A percentile compares a stretch with the other conserved stretches of the same genome.
Evolutionary conservation across 2,797 vertebrate species (phyloP).

Genomic region (Lophius americanus): DNA sequence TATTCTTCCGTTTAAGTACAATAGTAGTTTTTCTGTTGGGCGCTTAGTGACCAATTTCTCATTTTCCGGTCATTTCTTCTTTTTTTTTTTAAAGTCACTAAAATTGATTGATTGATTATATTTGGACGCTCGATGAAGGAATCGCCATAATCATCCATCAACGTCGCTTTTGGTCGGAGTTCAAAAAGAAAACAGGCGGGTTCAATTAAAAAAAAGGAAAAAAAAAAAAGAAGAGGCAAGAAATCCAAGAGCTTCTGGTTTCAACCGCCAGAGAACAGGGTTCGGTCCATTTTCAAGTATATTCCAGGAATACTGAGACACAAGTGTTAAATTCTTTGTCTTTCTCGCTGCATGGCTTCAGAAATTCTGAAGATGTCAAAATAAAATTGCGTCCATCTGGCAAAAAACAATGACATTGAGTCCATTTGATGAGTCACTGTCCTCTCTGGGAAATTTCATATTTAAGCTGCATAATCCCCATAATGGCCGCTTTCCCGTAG

Average conservation of each 20-base stretch:
- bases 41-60: neutral
- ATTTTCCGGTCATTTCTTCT: neutral
- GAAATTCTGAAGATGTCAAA: constrained; percentile 63
- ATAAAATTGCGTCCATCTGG: constrained; percentile 59
- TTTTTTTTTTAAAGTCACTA: neutral
- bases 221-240: neutral
- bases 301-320: constrained; percentile 78
- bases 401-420: constrained; percentile 35
- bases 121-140: constrained; percentile 2
- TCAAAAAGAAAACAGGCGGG: constrained; percentile 46
- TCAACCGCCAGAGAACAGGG: constrained; percentile 25
- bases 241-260: constrained; percentile 25
- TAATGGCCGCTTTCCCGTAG: constrained; percentile 32
- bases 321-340: constrained; percentile 48
- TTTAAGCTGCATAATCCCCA: constrained; percentile 41
- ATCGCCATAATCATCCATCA: constrained; percentile 15
- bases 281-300: constrained; percentile 78
- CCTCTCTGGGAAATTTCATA: constrained; percentile 17
- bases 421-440: constrained; percentile 38
- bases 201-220: constrained; percentile 23
- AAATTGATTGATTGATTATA: neutral
- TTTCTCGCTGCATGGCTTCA: constrained; percentile 63
- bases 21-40: neutral
- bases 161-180: constrained; percentile 16
- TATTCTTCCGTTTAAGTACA: neutral